phyloP scores from a whole-genome alignment of 2,797 vertebrate genomes.

The Lepilemur ruficaudatus region DNA sequence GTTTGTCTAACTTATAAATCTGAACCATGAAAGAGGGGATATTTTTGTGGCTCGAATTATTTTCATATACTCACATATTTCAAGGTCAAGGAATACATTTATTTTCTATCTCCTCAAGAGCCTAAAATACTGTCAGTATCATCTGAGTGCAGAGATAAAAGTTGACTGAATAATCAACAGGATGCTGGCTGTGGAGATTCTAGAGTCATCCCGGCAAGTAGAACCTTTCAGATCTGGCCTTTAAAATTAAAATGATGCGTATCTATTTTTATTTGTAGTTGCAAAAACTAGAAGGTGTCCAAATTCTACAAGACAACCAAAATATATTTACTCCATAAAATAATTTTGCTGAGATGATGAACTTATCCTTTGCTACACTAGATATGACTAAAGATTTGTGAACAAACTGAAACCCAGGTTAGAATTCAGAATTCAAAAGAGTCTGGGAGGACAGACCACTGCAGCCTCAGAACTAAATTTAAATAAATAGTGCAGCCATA shows the following conservation, averaged over 20 bases:
- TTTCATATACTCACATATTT: not conserved
- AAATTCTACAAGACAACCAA: slow-evolving; percentile 17
- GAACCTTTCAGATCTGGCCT: not conserved
- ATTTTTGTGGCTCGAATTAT: not conserved
- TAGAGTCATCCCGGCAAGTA: not conserved
- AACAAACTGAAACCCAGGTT: slow-evolving; percentile 30
- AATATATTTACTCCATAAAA: slow-evolving; percentile 26
- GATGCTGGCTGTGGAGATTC: not conserved
- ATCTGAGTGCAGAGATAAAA: not conserved
- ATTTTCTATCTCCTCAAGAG: not conserved
- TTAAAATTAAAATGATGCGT: slow-evolving; percentile 28
- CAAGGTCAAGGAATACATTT: not conserved
- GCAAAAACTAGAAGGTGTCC: not conserved
- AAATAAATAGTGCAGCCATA: slow-evolving; percentile 46
- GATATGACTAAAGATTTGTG: slow-evolving; percentile 7
- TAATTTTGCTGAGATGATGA: slow-evolving; percentile 1
- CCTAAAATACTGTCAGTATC: not conserved
- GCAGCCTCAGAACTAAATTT: not conserved
- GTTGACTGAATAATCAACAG: not conserved
- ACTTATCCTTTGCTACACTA: not conserved
- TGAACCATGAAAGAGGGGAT: not conserved
- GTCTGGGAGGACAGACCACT: not conserved
- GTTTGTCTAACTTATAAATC: not conserved
- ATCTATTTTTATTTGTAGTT: not conserved
- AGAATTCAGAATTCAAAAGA: slow-evolving; percentile 29